A percentile compares a stretch with the other conserved stretches of the same genome.
These are phyloP conservation scores for Mamestra configurata DNA, from an alignment of 1,140 invertebrate species.

Conservation along the genomic window DNA sequence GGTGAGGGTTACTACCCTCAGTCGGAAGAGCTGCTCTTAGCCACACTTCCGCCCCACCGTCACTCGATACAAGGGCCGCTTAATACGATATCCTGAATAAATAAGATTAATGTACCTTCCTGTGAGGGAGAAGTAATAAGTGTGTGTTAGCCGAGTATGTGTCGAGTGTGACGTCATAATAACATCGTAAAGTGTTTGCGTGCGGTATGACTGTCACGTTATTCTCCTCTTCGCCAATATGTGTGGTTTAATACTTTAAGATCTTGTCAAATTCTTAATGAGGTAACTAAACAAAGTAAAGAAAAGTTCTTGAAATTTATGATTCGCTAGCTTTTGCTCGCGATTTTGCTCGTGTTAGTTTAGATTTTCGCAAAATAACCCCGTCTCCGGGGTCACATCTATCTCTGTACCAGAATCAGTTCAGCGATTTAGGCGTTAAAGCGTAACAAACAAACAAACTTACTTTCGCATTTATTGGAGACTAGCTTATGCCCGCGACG, in stretches of 20 bases:
- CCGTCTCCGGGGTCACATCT: no score
- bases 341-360: no score
- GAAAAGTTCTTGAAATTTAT: no score
- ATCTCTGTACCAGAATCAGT: no score
- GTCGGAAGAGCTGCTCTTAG: constrained; percentile 19
- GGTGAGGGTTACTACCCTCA: no score
- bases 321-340: no score
- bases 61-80: constrained; percentile 23
- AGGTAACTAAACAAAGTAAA: no score
- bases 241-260: background rate
- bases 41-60: constrained; percentile 17
- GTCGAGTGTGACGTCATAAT: constrained; percentile 26
- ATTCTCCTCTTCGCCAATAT: background rate
- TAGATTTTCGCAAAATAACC: no score
- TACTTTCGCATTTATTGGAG: no score
- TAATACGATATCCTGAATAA: constrained; percentile 27
- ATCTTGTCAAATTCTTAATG: background rate
- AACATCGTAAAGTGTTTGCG: constrained; percentile 1
- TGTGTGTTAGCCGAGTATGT: constrained; percentile 9
- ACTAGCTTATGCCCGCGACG: no score
- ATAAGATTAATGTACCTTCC: constrained; percentile 19
- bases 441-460: no score
- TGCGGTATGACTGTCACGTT: background rate
- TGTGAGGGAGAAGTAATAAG: background rate
- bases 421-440: no score